Percentiles rank a stretch among this genome's conserved stretches.
Evolutionary conservation across 2,888 invertebrate genomes (phyloP).

Genomic region (Trissoscelio sp.): DNA sequence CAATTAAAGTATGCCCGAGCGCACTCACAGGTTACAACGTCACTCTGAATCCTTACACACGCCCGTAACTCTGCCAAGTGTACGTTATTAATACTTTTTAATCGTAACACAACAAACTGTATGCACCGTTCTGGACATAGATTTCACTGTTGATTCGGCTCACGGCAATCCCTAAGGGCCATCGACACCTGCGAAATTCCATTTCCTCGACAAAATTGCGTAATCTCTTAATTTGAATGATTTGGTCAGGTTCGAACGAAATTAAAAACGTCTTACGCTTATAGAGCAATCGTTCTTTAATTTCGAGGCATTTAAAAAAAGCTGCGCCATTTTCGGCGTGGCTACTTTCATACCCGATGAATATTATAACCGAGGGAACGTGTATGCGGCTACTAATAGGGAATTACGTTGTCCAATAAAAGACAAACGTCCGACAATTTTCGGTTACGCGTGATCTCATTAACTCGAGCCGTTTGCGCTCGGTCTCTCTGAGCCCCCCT

Average conservation of each 20-base stretch:
- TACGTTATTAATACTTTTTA: constrained; percentile 28
- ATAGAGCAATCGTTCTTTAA: constrained; percentile 58
- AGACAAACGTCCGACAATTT: constrained; percentile 81
- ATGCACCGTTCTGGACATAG: constrained; percentile 8
- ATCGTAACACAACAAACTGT: constrained; percentile 26
- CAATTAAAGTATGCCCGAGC: constrained; percentile 73
- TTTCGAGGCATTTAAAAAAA: constrained; percentile 42
- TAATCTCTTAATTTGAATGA: constrained; percentile 43
- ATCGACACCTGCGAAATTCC: constrained; percentile 13
- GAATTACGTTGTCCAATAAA: constrained; percentile 78
- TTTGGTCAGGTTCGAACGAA: constrained; percentile 7
- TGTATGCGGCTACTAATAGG: constrained; percentile 54
- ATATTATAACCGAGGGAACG: constrained; percentile 39
- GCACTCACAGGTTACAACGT: constrained; percentile 71
- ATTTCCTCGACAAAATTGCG: constrained; percentile 22
- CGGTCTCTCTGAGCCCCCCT: constrained; percentile 57
- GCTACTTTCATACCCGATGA: constrained; percentile 14
- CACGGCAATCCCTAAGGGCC: constrained; percentile 15
- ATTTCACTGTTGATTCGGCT: constrained; percentile 15
- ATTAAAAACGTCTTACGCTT: constrained; percentile 40
- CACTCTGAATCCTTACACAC: constrained; percentile 57
- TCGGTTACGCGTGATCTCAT: constrained; percentile 83
- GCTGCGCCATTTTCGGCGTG: constrained; percentile 12
- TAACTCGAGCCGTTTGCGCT: constrained; percentile 77
- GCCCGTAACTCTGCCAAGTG: background rate